Evolutionary conservation across 1,140 invertebrate species (phyloP), one percentile per base, ranked within the genome.

Genomic region (Drosophila grimshawi): DNA sequence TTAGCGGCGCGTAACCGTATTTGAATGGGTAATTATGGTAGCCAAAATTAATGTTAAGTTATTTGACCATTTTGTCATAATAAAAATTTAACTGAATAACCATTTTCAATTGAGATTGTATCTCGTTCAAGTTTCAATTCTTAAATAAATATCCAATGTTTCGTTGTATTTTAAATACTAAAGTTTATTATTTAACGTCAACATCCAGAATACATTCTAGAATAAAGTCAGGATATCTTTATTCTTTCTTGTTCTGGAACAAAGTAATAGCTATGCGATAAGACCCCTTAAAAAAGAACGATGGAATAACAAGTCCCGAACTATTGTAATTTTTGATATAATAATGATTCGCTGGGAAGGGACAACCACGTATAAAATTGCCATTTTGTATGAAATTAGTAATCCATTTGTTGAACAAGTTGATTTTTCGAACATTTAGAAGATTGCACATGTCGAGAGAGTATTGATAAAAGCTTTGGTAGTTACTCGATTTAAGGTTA

Each of bases 331-430:
- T 43, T 45, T 19, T 60, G 3, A 83, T 27, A 29, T 62, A 85
- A 48, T 83, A 83, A 5, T 41, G 35, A 19, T 45, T 45, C 0
- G 63, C 59, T 4, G 53, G 49, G 5, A 80, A 62, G 0, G 80
- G 80, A 27, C 80, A 83, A 3, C 65, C 43, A 2, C 10, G 41
- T 5, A 59, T 60, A 8, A 82, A 67, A 41, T 83, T 83, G 1
- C 76, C 71, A 5, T 68, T 5, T 6, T 39, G n/a, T 27, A 53
- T 67, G 4, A 83, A 61, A 5, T 52, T 48, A 0, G 62, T 48
- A 6, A 80, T 59, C 80, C 80, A 83, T 30, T 55, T 65, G 3
- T 81, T 90, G 0, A 91, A 77, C n/a, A 90, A 56, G 6, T 74
- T 74, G 30, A 65, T 61, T 10, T 70, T 85, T 3, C 46, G 59